Evolutionary conservation across 1,140 invertebrate genomes (phyloP), one percentile per base, ranked within the genome.

Genomic region (Pomacea maculata): DNA sequence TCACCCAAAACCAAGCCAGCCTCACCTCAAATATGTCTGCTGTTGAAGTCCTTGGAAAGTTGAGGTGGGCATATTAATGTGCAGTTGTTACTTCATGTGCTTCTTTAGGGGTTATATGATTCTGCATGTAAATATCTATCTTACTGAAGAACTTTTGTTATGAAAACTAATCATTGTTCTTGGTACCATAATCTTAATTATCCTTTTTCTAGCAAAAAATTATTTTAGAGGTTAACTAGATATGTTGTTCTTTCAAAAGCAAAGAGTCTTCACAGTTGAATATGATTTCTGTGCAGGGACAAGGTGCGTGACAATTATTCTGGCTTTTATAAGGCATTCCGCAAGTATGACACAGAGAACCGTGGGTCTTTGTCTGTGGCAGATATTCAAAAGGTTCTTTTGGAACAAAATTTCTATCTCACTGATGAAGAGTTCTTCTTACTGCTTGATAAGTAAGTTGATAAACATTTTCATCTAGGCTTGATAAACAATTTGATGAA

Each of bases 381-480:
- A 76, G 88, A 90, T 73, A 85, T 91, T 54, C 88, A 90, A 83
- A 88, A 86, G 81, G 87, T 90, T 78, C 85, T 91, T 2, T 82
- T 82, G 70, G 88, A 90, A 34, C 85, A 89, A 9, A 88, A 89
- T 80, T 86, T 88, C 78, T 89, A 88, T 78, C 83, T 91, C 65
- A 86, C 85, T 79, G 88, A 90, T 83, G 89, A 90, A 7, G 84
- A 90, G 71, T 90, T 90, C 83, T 88, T 87, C 80, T 80, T 82
- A 29, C 84, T 91, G 19, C 82, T 91, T 29, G 86, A 89, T 74
- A 89, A 84, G 90, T 90, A 82, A 82, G 85, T 83, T 29, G 11
- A 61, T 61, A 11, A 61, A 61, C 57, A 61, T 61, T 61, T 61
- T 61, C 11, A 61, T 14, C 57, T 17, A 61, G 3, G 57, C 57